Percentiles rank a stretch among this genome's conserved stretches.
Conservation (phyloP, 2,113 vertebrate genomes). For the Amazona guildingii region DNA sequence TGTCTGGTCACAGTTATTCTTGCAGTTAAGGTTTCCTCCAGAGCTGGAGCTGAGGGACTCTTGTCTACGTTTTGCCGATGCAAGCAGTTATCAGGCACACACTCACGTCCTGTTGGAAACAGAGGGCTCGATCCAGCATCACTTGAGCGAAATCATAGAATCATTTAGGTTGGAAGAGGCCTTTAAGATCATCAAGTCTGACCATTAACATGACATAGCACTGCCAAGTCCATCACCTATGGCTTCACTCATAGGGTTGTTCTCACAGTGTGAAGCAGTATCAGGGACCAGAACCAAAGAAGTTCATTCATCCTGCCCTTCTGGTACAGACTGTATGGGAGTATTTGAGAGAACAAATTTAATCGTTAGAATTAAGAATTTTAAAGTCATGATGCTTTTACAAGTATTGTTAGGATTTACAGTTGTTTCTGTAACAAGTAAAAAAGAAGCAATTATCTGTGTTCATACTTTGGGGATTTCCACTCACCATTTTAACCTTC, state of each 20-base stretch:
- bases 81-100: not conserved
- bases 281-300: not conserved
- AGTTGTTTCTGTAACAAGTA: not conserved
- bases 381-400: not conserved
- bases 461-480: not conserved
- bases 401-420: not conserved
- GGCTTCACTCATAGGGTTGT: not conserved
- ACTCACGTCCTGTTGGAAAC: not conserved
- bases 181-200: not conserved
- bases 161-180: not conserved
- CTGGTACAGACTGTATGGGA: not conserved
- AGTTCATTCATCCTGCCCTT: not conserved
- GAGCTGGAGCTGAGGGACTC: not conserved
- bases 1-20: not conserved
- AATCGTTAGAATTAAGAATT: not conserved
- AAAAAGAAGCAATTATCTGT: not conserved
- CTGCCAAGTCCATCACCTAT: not conserved
- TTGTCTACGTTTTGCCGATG: not conserved
- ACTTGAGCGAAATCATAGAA: not conserved
- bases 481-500: not conserved
- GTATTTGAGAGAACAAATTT: not conserved
- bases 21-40: not conserved
- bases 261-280: not conserved
- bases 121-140: not conserved
- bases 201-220: not conserved